Evolutionary conservation across 2,888 invertebrate species (phyloP), one percentile per base, ranked within the genome.

Genomic region (Danaus chrysippus): DNA sequence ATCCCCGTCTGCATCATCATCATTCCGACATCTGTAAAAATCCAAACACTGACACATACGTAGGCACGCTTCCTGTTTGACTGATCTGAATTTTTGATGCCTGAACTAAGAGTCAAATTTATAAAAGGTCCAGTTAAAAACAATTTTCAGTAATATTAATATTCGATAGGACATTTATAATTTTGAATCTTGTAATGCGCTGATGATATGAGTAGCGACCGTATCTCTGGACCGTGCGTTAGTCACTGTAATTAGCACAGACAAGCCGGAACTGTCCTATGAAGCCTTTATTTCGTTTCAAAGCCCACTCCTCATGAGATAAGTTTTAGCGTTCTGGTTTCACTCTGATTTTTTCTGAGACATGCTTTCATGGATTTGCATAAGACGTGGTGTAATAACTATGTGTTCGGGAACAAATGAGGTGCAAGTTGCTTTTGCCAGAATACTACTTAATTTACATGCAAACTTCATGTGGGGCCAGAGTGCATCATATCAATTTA

Each of bases 1-100:
- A 97, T 96, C 93, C 96, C 96, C 91, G 96, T 94, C 95, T 96
- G 96, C 96, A 96, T 96, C 96, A 97, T 96, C 94, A 97, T 96
- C 96, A 96, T 96, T 93, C 96, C 96, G 92, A 97, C 96, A 96
- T 96, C 96, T 96, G 96, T 83, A 95, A 95, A 94, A 94, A 94
- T 92, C 91, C 91, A 92, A 91, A 92, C 87, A 83, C 90, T 91
- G 90, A 91, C 89, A 88, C 83, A 85, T 78, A 85, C 82, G 86
- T 79, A 84, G 77, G 83, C 77, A 81, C 83, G 81, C 80, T 80
- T 78, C 79, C 77, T 76, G 71, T 75, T 73, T 74, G 73, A 56
- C 73, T 70, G 75, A 69, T 71, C 65, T 71, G 72, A 67, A 63
- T 59, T 61, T n/a, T 64, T 66, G 64, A 76, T 78, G 67, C 59